Conservation (phyloP, 2,888 invertebrate genomes). For the Plutella xylostella region DNA sequence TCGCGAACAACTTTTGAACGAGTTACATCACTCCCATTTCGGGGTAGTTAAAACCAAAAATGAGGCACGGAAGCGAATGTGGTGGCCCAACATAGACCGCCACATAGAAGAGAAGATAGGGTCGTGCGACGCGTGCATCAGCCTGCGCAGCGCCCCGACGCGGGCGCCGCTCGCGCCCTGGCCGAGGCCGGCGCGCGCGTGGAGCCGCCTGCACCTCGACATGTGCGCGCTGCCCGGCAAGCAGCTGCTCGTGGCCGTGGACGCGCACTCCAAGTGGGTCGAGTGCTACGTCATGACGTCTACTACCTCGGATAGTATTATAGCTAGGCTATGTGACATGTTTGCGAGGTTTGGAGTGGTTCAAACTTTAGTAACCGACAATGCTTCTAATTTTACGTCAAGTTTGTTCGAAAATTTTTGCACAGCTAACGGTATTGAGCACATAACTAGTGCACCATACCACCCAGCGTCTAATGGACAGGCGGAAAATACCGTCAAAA, state of each 20-base stretch:
- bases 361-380: slow-evolving; percentile 14
- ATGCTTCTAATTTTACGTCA: slow-evolving; percentile 14
- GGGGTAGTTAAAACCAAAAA: slow-evolving; percentile 16
- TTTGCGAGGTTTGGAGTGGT: slow-evolving; percentile 13
- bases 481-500: background rate
- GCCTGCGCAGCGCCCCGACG: slow-evolving; percentile 8
- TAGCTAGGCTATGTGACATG: slow-evolving; percentile 10
- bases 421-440: slow-evolving; percentile 12
- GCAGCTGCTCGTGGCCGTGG: slow-evolving; percentile 13
- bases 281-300: slow-evolving; percentile 13
- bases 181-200: slow-evolving; percentile 8
- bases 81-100: slow-evolving; percentile 15
- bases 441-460: too few species aligned
- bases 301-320: slow-evolving; percentile 6
- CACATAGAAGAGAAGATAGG: slow-evolving; percentile 15
- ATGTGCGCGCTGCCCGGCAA: slow-evolving; percentile 9
- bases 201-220: slow-evolving; percentile 14
- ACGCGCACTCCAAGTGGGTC: too few species aligned
- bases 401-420: slow-evolving; percentile 11
- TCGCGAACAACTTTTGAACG: slow-evolving; percentile 11
- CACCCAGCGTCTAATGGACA: background rate
- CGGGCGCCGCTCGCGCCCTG: slow-evolving; percentile 14
- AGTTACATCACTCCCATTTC: slow-evolving; percentile 13
- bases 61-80: slow-evolving; percentile 12
- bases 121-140: slow-evolving; percentile 9